phyloP scores from a whole-genome alignment of 2,888 invertebrate species.

The Caenorhabditis zanzibari region DNA sequence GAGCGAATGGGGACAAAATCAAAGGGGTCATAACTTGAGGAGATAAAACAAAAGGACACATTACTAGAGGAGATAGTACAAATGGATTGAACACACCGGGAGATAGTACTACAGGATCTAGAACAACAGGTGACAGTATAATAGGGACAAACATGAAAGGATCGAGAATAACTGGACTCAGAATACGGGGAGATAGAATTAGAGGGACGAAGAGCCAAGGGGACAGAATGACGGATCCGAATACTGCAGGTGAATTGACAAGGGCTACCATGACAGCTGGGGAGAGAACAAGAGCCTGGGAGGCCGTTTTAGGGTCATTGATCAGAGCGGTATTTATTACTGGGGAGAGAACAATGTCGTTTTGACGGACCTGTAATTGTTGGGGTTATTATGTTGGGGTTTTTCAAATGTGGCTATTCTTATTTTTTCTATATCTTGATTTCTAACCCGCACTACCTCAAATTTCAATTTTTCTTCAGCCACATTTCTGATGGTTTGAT shows the following conservation, averaged over 20 bases:
- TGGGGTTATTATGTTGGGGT: neutral
- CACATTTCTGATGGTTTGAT: conserved; percentile 55
- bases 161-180: conserved; percentile 68
- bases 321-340: conserved; percentile 53
- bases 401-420: too few relatives aligned
- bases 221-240: conserved; percentile 69
- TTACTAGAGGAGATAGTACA: conserved; percentile 71
- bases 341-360: conserved; percentile 70
- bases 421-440: too few relatives aligned
- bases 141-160: conserved; percentile 70
- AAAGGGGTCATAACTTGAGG: conserved; percentile 69
- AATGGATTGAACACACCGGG: conserved; percentile 63
- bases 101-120: conserved; percentile 69
- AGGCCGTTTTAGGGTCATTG: conserved; percentile 61
- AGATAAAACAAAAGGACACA: conserved; percentile 70
- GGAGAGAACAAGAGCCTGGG: conserved; percentile 72
- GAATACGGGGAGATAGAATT: conserved; percentile 68
- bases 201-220: conserved; percentile 72
- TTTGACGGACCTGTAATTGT: conserved; percentile 46
- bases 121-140: conserved; percentile 66
- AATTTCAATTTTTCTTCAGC: conserved; percentile 63
- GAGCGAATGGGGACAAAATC: conserved; percentile 66
- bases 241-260: conserved; percentile 66
- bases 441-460: too few relatives aligned
- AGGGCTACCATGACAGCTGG: conserved; percentile 68